These are phyloP conservation scores for Ceratina calcarata DNA, from an alignment of 1,140 invertebrate species.

Conservation along the genomic window DNA sequence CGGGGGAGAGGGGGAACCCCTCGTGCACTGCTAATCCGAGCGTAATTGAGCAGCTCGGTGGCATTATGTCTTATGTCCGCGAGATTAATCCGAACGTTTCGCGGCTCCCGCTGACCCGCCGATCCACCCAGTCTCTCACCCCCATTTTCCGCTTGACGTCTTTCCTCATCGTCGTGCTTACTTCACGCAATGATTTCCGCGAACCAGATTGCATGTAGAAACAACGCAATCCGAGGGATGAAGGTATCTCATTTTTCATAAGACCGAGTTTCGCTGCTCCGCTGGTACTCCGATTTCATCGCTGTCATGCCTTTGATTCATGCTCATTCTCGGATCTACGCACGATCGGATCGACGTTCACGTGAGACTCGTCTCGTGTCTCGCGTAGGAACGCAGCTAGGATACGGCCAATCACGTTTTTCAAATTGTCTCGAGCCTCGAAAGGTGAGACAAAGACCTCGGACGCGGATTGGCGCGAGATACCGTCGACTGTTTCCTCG, in stretches of 20 bases:
- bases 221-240: too few species aligned
- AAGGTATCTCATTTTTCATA: too few species aligned
- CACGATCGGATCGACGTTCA: too few species aligned
- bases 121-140: not conserved
- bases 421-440: not conserved
- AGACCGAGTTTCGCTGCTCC: too few species aligned
- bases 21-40: conserved; percentile 68
- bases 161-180: not conserved
- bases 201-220: too few species aligned
- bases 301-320: not conserved
- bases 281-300: not conserved
- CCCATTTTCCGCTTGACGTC: not conserved
- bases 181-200: too few species aligned
- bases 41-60: conserved; percentile 65
- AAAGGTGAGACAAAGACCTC: conserved; percentile 28
- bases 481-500: conserved; percentile 13
- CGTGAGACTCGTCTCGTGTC: not conserved
- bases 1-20: conserved; percentile 60
- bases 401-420: not conserved
- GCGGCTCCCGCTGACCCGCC: conserved; percentile 17
- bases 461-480: conserved; percentile 13
- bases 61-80: conserved; percentile 58
- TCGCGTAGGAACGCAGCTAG: not conserved
- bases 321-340: not conserved
- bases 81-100: conserved; percentile 47